Base-by-base conservation (phyloP, 2,888 invertebrate species). In the Tiliacea citrago region DNA sequence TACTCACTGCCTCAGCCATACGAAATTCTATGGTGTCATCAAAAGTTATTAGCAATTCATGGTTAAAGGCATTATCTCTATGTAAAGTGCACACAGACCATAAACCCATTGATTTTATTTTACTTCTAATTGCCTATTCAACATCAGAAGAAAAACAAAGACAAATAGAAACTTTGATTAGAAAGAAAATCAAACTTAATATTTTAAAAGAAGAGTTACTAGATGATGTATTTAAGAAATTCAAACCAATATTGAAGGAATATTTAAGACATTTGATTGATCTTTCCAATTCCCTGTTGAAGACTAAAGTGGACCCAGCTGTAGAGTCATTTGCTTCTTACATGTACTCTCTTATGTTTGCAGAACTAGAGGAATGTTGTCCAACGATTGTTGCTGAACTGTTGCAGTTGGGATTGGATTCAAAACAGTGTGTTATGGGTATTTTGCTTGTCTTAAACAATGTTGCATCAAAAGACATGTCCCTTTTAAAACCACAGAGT, bases 41-140 rank as follows among this genome's bases (percentile, higher is more conserved):
- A 10, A 97, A 97, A 91, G 89, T 92, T 45, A 93, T 97, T 82
- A 93, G 95, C 1, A 97, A 97, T 86, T 95, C 97, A 49, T 97
- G 97, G 96, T 85, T 97, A 4, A 97, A 97, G 88, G 93, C 97
- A n/a, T 93, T 97, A 77, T 95, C 96, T 69, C 93, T 90, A 72
- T 95, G 97, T 71, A 97, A 96, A 90, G 81, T 91, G 0, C 91
- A 89, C 71, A 92, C 95, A 58, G 97, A 97, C 75, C 97, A 97
- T 79, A 97, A 97, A 93, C 96, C 98, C 1, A 96, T 98, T 78
- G 98, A 98, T 93, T 95, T 98, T 68, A 93, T 98, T 29, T 94
- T 98, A 81, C 91, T 98, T 29, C 90, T 98, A n/a, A 96, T 98
- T 85, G 92, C 98, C 35, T 97, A 97, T 84, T 96, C 97, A n/a